phyloP scores from a whole-genome alignment of 2,888 invertebrate species.

The Malthinus flaveolus region DNA sequence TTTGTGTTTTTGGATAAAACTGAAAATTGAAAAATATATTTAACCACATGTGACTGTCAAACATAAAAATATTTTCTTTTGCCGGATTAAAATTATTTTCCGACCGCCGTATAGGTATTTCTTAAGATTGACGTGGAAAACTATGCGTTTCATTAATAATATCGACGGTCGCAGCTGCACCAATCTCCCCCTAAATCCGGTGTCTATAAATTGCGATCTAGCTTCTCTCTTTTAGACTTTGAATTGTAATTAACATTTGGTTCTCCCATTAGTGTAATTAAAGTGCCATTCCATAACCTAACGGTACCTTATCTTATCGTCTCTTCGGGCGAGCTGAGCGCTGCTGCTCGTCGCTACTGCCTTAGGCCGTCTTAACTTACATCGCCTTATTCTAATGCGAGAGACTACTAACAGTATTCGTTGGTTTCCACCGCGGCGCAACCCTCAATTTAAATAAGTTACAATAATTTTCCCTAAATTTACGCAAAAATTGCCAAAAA shows the following conservation, averaged over 20 bases:
- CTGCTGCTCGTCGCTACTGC: conserved; percentile 36
- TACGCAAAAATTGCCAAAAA: not conserved
- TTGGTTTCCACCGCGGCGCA: conserved; percentile 23
- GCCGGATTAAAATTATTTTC: too few relatives aligned
- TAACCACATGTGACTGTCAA: conserved; percentile 20
- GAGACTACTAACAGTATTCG: conserved; percentile 13
- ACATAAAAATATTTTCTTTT: too few relatives aligned
- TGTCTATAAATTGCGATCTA: conserved; percentile 52
- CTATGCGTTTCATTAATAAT: conserved; percentile 49
- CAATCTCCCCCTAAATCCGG: conserved; percentile 38
- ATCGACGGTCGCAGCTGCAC: conserved; percentile 53
- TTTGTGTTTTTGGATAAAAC: conserved; percentile 20
- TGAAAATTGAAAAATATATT: conserved; percentile 29
- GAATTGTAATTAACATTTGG: conserved; percentile 76
- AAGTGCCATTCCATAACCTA: conserved; percentile 69
- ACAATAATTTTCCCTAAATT: conserved; percentile 26
- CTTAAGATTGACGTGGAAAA: conserved; percentile 34
- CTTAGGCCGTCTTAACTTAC: conserved; percentile 41
- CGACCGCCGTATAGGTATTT: not conserved
- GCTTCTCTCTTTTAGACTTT: conserved; percentile 64
- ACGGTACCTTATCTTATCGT: conserved; percentile 56
- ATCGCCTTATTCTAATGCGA: conserved; percentile 30
- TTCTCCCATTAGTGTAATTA: conserved; percentile 78
- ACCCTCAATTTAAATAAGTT: conserved; percentile 25
- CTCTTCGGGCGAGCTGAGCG: conserved; percentile 45